These are phyloP conservation scores for Chlorospingus semifuscus DNA, from an alignment of 2,797 vertebrate species.

Conservation along the genomic window DNA sequence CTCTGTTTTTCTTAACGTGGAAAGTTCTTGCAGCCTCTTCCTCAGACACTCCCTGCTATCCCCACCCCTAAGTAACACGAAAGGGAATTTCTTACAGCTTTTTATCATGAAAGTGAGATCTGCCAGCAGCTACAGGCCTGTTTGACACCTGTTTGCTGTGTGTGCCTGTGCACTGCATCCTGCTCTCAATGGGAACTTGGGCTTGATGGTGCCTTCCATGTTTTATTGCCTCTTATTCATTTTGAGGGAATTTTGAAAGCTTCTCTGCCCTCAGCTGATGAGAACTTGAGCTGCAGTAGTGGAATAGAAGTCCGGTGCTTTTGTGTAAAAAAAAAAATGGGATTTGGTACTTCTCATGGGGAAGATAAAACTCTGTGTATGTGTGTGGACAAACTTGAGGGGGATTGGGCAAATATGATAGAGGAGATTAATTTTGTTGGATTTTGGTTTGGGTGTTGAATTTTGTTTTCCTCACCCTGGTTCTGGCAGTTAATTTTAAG, in stretches of 20 bases:
- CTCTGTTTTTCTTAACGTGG: neutral
- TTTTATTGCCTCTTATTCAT: neutral
- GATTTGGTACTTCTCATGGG: neutral
- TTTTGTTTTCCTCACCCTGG: accelerated
- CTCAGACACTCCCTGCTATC: neutral
- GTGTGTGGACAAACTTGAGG: neutral
- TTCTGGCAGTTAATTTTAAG: neutral
- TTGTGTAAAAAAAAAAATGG: neutral
- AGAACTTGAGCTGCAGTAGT: neutral
- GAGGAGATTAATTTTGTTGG: neutral
- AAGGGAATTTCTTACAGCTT: neutral
- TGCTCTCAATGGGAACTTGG: neutral
- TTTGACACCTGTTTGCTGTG: neutral
- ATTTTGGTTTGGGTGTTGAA: neutral
- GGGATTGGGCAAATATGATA: neutral
- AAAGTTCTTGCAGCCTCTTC: neutral
- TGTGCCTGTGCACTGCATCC: neutral
- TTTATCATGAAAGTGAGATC: neutral
- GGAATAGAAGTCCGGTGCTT: neutral
- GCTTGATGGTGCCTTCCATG: neutral
- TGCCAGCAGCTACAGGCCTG: accelerated
- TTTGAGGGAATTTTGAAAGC: neutral
- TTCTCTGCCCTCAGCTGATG: neutral
- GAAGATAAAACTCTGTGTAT: neutral
- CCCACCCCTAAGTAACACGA: neutral